Conservation (phyloP, 1,140 invertebrate species). For the Metopolophium dirhodum region DNA sequence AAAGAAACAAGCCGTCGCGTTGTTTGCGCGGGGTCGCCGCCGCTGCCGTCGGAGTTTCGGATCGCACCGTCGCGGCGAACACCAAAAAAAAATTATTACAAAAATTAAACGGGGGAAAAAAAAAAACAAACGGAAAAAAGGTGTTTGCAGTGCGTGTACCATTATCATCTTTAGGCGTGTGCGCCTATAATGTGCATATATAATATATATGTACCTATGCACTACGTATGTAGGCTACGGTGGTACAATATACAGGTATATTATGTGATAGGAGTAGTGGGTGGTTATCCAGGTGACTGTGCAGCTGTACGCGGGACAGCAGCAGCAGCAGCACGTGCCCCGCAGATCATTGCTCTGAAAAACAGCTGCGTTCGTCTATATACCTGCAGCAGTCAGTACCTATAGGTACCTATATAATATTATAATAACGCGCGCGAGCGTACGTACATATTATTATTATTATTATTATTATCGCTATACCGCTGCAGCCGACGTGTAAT, state of each 20-base stretch:
- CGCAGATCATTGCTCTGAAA: constrained; percentile 56
- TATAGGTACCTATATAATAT: neutral
- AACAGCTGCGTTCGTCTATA: constrained; percentile 42
- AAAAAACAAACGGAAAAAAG: constrained; percentile 44
- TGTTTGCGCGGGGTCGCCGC: neutral
- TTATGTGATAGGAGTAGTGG: constrained; percentile 6
- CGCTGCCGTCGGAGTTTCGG: neutral
- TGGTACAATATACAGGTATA: constrained; percentile 14
- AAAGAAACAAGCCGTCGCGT: neutral
- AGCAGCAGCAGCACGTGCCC: constrained; percentile 57
- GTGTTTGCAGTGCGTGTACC: constrained; percentile 45
- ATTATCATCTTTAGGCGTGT: constrained; percentile 40
- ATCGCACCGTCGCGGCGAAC: neutral
- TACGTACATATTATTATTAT: neutral
- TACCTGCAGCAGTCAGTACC: neutral
- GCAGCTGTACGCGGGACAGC: constrained; percentile 53
- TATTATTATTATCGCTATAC: no score
- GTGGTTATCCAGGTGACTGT: constrained; percentile 56
- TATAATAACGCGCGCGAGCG: neutral
- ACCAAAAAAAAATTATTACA: neutral
- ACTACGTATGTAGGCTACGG: neutral
- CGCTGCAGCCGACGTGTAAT: neutral
- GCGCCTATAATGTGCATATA: neutral
- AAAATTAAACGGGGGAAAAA: constrained; percentile 4
- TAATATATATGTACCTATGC: no score